Evolutionary conservation across 2,797 vertebrate genomes (phyloP), one percentile per base, ranked within the genome.

Genomic region (Heliangelus exortis): DNA sequence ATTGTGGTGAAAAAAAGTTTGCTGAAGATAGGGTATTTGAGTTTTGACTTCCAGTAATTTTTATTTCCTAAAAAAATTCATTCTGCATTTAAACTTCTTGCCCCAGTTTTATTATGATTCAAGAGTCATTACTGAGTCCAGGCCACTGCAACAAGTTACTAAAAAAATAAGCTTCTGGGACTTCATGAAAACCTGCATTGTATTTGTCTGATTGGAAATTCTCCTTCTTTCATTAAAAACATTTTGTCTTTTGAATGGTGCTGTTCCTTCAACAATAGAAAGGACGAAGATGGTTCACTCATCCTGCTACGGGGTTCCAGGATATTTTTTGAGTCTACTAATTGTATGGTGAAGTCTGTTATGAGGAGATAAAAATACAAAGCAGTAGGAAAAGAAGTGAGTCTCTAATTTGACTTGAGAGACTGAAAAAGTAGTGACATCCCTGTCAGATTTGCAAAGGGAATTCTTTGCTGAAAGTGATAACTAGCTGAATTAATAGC

Each of bases 381-480:
- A 95, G 31, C 78, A 90, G 94, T 80, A 9, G n/a, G n/a, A 91
- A 93, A 93, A 89, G 33, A 83, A 83, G 58, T 23, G 51, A 83
- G 65, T 45, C 33, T 95, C 89, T 75, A 92, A 84, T 90, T 84
- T 89, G 23, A 72, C 39, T 94, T 81, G 50, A 87, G 87, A 89
- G 25, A 85, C 2, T 92, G 57, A 84, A 87, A 67, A 87, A 78
- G 22, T 85, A 36, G 71, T 76, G 62, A 85, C 78, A 88, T 81
- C 63, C 34, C 33, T 89, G 86, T 79, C 76, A 92, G 33, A 73
- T 85, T 78, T 89, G 36, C 86, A 47, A 72, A 89, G 34, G 55
- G 33, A 95, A 48, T 85, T 91, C 62, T 95, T 89, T 69, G 89
- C 72, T 78, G 69, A 77, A 95, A 95, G 69, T 89, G 86, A 68